A percentile compares a stretch with the other conserved stretches of the same genome.
phyloP scores from a whole-genome alignment of 2,113 vertebrate species.

The Setophaga coronata region DNA sequence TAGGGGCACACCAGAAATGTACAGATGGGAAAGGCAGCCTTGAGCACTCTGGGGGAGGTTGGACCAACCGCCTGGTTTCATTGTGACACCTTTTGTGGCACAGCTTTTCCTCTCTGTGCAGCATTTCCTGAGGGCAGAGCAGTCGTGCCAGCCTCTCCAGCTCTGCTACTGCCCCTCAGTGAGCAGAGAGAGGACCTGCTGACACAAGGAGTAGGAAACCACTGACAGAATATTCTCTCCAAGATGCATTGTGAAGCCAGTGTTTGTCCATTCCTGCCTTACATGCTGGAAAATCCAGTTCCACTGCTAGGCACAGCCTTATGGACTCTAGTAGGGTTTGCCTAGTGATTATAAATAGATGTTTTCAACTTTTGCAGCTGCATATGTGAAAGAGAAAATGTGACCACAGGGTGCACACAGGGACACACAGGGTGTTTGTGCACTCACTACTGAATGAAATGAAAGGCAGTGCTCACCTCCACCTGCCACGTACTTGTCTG shows the following conservation, averaged over 20 bases:
- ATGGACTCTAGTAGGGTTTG: background rate
- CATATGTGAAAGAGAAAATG: background rate
- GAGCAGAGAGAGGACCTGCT: background rate
- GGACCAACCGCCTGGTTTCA: background rate
- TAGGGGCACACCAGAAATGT: background rate
- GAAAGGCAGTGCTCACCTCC: background rate
- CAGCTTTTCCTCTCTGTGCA: background rate
- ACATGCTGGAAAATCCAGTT: background rate
- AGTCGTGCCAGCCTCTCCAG: background rate
- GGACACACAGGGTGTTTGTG: background rate
- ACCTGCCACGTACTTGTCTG: background rate
- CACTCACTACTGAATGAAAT: background rate
- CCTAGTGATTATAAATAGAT: background rate
- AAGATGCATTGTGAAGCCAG: background rate
- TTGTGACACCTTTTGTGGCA: background rate
- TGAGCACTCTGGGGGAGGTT: background rate
- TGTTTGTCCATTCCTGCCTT: accelerated
- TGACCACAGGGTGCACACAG: background rate
- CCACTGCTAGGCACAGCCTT: background rate
- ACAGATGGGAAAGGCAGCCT: background rate
- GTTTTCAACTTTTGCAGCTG: background rate
- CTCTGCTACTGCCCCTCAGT: background rate
- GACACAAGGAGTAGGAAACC: background rate
- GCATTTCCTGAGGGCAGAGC: background rate
- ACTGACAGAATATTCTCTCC: background rate